These are phyloP conservation scores for Trichopria drosophilae DNA, from an alignment of 2,888 invertebrate species.

Conservation along the genomic window DNA sequence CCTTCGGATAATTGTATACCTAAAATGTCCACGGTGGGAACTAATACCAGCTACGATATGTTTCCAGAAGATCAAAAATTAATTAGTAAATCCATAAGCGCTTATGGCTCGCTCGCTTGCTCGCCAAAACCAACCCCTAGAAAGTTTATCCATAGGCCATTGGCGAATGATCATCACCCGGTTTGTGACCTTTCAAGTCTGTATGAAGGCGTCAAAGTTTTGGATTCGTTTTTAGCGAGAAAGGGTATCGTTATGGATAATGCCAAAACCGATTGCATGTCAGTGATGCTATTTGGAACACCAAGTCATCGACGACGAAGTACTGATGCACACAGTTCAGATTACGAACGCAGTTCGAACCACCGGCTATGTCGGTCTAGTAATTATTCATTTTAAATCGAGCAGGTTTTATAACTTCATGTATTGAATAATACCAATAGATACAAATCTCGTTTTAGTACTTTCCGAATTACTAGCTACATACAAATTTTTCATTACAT, in stretches of 20 bases:
- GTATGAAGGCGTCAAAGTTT: constrained; percentile 46
- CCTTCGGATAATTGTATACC: too few relatives aligned
- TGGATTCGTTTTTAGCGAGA: constrained; percentile 47
- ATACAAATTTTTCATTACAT: too few relatives aligned
- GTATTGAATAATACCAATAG: too few relatives aligned
- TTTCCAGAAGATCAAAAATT: constrained; percentile 35
- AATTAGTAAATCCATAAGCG: too few relatives aligned
- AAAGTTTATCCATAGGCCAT: not conserved
- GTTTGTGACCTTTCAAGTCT: constrained; percentile 47
- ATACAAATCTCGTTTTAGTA: too few relatives aligned
- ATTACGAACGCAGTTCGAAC: too few relatives aligned
- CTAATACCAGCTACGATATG: constrained; percentile 44
- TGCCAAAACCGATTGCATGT: constrained; percentile 31
- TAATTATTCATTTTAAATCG: too few relatives aligned
- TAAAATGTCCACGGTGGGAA: constrained; percentile 38
- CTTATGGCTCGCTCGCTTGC: constrained; percentile 15
- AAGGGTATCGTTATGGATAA: constrained; percentile 25
- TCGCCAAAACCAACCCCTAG: constrained; percentile 12
- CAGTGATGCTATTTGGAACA: constrained; percentile 42
- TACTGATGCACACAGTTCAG: too few relatives aligned
- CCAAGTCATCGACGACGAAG: constrained; percentile 37
- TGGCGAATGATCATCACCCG: constrained; percentile 25
- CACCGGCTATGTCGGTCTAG: too few relatives aligned
- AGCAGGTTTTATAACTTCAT: too few relatives aligned
- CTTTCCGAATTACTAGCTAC: too few relatives aligned